Conservation (phyloP, 2,888 invertebrate species). For the Pyrrhia umbra region DNA sequence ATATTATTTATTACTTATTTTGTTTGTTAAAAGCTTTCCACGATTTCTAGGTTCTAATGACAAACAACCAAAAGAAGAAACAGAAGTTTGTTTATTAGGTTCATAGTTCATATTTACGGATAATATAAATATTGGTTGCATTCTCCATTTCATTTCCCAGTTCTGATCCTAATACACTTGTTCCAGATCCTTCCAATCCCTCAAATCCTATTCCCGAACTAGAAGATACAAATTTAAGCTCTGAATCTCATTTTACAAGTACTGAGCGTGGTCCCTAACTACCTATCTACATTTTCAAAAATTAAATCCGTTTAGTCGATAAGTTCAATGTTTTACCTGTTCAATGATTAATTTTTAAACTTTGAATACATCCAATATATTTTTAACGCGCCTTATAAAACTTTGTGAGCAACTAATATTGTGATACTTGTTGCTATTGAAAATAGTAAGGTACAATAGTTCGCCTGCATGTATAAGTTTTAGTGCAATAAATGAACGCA, state of each 20-base stretch:
- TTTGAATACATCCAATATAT: neutral
- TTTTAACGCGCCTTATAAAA: constrained; percentile 24
- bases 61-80: too few relatives aligned
- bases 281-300: constrained; percentile 16
- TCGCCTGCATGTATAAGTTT: neutral
- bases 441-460: constrained; percentile 21
- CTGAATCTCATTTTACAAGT: neutral
- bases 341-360: neutral
- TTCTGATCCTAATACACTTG: constrained; percentile 42
- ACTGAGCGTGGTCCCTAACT: constrained; percentile 18
- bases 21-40: too few relatives aligned
- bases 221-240: constrained; percentile 8
- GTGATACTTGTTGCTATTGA: constrained; percentile 35
- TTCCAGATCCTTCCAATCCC: constrained; percentile 45
- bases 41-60: too few relatives aligned
- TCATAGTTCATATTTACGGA: neutral
- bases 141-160: neutral
- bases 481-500: neutral
- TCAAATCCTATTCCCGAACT: constrained; percentile 17
- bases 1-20: neutral
- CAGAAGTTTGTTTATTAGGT: too few relatives aligned
- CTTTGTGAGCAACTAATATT: constrained; percentile 18
- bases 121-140: neutral
- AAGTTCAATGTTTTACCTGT: neutral
- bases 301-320: neutral